These are phyloP conservation scores for Grantiella picta DNA, from an alignment of 2,113 vertebrate species.

Conservation along the genomic window DNA sequence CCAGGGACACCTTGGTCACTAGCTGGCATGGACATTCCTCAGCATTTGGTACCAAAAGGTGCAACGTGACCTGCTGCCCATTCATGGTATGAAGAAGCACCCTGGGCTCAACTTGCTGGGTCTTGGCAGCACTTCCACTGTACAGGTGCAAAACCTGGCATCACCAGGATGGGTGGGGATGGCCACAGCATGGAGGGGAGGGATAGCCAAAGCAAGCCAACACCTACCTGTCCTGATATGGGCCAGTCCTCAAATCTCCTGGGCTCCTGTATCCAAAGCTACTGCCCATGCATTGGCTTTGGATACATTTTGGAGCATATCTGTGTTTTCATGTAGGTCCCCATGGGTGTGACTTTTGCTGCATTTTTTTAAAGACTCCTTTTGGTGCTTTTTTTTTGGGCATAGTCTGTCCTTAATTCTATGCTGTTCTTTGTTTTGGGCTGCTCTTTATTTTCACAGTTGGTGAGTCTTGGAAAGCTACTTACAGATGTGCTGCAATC, in stretches of 20 bases:
- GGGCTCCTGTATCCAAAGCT: neutral
- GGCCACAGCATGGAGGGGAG: neutral
- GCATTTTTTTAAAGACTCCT: neutral
- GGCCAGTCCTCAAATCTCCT: neutral
- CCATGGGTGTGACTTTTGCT: neutral
- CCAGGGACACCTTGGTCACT: neutral
- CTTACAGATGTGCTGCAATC: neutral
- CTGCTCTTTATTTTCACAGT: neutral
- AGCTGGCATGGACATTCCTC: neutral
- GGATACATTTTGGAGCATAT: neutral
- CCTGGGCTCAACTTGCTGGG: fast-evolving
- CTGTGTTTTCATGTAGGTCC: neutral
- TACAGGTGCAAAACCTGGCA: neutral
- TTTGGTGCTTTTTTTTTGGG: neutral
- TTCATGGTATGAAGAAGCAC: neutral
- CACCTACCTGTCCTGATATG: no score
- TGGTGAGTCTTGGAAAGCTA: neutral
- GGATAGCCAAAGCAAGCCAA: neutral
- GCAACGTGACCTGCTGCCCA: neutral
- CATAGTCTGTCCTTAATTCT: neutral
- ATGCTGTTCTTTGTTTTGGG: neutral
- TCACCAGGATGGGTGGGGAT: fast-evolving
- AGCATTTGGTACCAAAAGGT: neutral
- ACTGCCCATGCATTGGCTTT: neutral
- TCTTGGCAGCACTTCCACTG: neutral